Evolutionary conservation across 64 coral and sea anemone species (phyloP).

Genomic region (Montipora efflorescens): DNA sequence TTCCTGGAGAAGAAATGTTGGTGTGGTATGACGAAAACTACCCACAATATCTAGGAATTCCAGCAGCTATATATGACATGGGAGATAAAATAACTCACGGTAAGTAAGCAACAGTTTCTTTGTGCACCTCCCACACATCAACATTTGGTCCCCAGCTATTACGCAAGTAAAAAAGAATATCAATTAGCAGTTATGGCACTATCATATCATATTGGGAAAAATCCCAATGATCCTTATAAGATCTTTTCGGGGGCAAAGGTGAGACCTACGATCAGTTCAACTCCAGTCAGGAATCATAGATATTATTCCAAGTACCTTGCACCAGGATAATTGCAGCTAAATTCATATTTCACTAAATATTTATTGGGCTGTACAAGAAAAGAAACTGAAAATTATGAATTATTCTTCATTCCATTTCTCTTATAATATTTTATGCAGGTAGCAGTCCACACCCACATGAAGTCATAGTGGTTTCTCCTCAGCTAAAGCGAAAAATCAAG

Average conservation of each 20-base stretch:
- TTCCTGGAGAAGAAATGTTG: conserved; percentile 66
- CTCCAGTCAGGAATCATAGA: no score
- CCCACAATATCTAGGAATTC: conserved; percentile 60
- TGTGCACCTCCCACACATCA: background rate
- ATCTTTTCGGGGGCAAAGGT: no score
- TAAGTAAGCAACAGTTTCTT: background rate
- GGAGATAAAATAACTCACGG: background rate
- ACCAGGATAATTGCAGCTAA: no score
- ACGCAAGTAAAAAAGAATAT: background rate
- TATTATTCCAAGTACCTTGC: no score
- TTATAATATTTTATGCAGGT: background rate
- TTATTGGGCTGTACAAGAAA: no score
- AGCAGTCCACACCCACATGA: background rate
- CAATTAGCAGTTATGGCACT: no score
- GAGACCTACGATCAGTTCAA: no score
- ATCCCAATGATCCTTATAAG: no score
- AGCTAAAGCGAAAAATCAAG: background rate
- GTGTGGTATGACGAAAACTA: conserved; percentile 76
- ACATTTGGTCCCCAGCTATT: background rate
- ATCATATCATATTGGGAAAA: no score
- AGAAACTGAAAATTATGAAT: background rate
- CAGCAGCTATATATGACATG: conserved; percentile 15
- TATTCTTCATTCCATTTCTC: background rate
- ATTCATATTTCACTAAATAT: no score
- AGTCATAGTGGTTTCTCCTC: conserved; percentile 16